Evolutionary conservation across 2,888 invertebrate species (phyloP), one percentile per base, ranked within the genome.

Genomic region (Drosophila longiperda): DNA sequence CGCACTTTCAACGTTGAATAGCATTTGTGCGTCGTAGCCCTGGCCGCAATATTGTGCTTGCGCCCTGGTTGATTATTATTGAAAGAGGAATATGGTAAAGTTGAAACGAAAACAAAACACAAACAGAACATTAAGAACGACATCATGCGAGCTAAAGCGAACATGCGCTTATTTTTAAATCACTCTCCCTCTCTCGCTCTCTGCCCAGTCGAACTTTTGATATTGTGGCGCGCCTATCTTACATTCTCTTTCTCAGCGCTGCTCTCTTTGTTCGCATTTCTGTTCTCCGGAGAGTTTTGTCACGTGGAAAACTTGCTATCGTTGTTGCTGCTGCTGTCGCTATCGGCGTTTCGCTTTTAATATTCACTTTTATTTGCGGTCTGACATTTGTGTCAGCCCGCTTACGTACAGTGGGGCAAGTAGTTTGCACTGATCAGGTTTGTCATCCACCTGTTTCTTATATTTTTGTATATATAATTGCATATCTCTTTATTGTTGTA

Each of bases 351-450:
- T 82, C 62, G 78, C 86, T 83, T 87, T 83, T 83, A 78, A 78
- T 87, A 82, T 74, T 80, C 85, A 80, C 77, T 81, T 83, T 86
- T 88, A 83, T 83, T 84, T 88, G 86, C 73, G 81, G 83, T 80
- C 63, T 63, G 50, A 40, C 66, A 68, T 69, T 63, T 62, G 66
- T 64, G 45, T 55, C 52, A 58, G 62, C 40, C 48, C 72, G 42
- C 34, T 53, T 34, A 55, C 48, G 65, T 45, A 83, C 88, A 59
- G 72, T 83, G 82, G 83, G 34, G 9, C 65, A 38, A 53, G 17
- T 26, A n/a, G n/a, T n/a, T n/a, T n/a, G n/a, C 2, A 50, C 23
- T 15, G 23, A 45, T 23, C 45, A 23, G 15, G 45, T 45, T 45
- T 45, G 45, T 8, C 20, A 50, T 33, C 15, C 32, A 53, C 23